A percentile compares a stretch with the other conserved stretches of the same genome.
phyloP scores from a whole-genome alignment of 1,140 invertebrate genomes.

The Nilaparvata lugens region DNA sequence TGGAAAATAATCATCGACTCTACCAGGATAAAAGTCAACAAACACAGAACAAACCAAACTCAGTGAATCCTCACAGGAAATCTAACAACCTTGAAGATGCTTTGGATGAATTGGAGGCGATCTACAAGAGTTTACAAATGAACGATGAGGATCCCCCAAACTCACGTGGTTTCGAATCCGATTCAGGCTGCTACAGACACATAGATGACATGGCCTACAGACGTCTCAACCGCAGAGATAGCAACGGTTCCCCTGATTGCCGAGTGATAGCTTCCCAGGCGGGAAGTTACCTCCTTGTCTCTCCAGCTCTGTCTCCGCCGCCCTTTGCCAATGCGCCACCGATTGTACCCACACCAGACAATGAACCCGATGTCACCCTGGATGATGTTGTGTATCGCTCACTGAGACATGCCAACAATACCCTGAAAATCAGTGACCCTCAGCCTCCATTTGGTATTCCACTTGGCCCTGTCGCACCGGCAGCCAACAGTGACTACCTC shows the following conservation, averaged over 20 bases:
- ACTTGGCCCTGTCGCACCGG: conserved; percentile 62
- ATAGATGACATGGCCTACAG: conserved; percentile 74
- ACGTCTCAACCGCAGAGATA: conserved; percentile 43
- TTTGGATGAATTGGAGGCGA: conserved; percentile 76
- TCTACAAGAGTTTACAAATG: conserved; percentile 73
- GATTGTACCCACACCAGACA: conserved; percentile 7
- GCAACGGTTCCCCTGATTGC: conserved; percentile 32
- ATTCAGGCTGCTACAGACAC: conserved; percentile 32
- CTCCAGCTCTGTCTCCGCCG: conserved; percentile 46
- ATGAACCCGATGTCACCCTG: conserved; percentile 65
- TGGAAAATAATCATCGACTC: too few species aligned
- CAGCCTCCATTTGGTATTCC: conserved; percentile 87
- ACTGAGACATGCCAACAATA: conserved; percentile 63
- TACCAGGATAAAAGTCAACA: background rate
- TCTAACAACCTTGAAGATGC: conserved; percentile 77
- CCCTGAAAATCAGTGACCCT: conserved; percentile 58
- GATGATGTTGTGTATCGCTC: conserved; percentile 79
- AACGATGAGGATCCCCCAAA: conserved; percentile 70
- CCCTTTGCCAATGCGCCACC: conserved; percentile 22
- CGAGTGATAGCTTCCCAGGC: conserved; percentile 50
- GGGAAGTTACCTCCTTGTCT: conserved; percentile 61
- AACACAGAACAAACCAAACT: conserved; percentile 5
- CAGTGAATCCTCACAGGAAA: conserved; percentile 34
- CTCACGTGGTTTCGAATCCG: conserved; percentile 12
- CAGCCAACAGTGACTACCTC: conserved; percentile 71